phyloP scores from a whole-genome alignment of 2,113 vertebrate species.

The Ibidorhyncha struthersii region DNA sequence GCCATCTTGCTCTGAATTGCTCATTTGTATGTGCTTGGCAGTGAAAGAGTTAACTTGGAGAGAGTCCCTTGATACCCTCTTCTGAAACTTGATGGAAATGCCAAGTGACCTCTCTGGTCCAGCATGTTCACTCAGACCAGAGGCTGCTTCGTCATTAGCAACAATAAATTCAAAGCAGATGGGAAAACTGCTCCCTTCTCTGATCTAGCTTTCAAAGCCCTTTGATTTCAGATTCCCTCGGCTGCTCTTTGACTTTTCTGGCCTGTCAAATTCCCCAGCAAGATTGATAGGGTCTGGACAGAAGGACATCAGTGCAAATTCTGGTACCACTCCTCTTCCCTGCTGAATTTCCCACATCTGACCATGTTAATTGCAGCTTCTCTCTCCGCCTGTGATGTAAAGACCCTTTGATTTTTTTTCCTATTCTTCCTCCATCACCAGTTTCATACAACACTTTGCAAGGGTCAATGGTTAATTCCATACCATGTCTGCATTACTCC shows the following conservation, averaged over 20 bases:
- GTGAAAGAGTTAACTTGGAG: not conserved
- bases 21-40: not conserved
- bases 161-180: conserved; percentile 60
- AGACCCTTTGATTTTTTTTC: not conserved
- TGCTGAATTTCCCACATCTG: not conserved
- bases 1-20: not conserved
- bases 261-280: not conserved
- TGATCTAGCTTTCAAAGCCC: conserved; percentile 22
- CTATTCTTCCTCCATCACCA: not conserved
- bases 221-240: conserved; percentile 14
- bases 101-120: not conserved
- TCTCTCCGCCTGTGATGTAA: conserved; percentile 16
- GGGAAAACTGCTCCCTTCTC: not conserved
- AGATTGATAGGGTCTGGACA: conserved; percentile 19
- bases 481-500: not conserved
- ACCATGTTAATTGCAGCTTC: not conserved
- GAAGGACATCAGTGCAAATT: not conserved
- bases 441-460: not conserved
- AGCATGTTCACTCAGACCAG: not conserved
- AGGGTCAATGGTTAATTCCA: not conserved
- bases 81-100: not conserved
- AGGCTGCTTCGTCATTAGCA: conserved; percentile 41
- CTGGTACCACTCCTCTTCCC: not conserved
- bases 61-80: not conserved
- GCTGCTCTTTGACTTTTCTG: conserved; percentile 3